Evolutionary conservation across 2,797 vertebrate species (phyloP), one percentile per base, ranked within the genome.

Genomic region (Hippoglossus hippoglossus): DNA sequence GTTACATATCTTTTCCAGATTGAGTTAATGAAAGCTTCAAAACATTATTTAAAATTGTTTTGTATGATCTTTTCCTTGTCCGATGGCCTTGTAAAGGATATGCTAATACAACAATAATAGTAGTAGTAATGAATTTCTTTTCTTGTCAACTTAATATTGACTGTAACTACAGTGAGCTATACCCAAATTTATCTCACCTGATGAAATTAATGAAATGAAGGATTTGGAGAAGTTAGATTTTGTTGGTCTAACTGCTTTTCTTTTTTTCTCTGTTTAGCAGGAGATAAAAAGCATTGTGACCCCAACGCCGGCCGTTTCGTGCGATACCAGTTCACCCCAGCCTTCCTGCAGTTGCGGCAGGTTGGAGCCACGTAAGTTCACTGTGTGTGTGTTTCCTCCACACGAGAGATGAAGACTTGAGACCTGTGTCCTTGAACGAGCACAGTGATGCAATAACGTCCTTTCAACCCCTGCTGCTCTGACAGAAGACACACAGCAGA

Each of bases 251-350:
- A 46, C 18, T 46, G 15, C 16, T 46, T 16, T 22, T 12, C 46
- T 24, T 54, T 4, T 31, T 52, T 19, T 34, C 4, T 41, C 12
- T 63, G 16, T 81, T 26, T 15, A 95, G 71, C 95, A 56, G 92
- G 95, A 81, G 95, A 94, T 71, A 96, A 91, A 89, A 97, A 95
- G 87, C 96, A 97, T 1, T 85, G 95, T 31, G 98, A 99, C 93
- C 96, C 97, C 75, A 99, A 97, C 9, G 96, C 97, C 0, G 98
- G 98, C 0, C 96, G 98, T 22, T 99, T 99, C 66, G 97, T 99
- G 34, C 94, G 97, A 71, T 99, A 99, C 79, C 98, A 99, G 93
- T 99, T 99, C 89, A 99, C 97, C 2, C 98, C 98, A 0, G 97
- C 98, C 61, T 99, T 99, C 71, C 95, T 99, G 64, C 92, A 96